phyloP scores from a whole-genome alignment of 2,113 vertebrate genomes.

The Octodon degus region DNA sequence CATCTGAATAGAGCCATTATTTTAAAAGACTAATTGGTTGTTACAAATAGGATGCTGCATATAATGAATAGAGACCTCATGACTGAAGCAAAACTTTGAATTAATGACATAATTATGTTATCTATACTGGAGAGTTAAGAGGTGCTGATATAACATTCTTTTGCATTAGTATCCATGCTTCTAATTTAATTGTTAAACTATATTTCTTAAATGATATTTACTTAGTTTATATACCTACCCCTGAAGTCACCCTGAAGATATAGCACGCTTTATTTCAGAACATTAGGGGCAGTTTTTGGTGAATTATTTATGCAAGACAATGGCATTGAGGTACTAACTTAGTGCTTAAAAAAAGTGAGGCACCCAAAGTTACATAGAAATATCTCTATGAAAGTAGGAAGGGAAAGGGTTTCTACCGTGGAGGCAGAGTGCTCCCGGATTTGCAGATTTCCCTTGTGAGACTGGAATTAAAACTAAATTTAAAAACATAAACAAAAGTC shows the following conservation, averaged over 20 bases:
- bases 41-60: not conserved
- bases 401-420: not conserved
- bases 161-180: not conserved
- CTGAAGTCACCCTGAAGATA: not conserved
- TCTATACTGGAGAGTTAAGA: not conserved
- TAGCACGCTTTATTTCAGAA: not conserved
- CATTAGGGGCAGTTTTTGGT: not conserved
- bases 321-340: not conserved
- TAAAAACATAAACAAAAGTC: not conserved
- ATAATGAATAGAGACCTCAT: not conserved
- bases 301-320: not conserved
- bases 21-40: not conserved
- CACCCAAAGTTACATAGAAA: not conserved
- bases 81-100: not conserved
- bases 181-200: conserved; percentile 25
- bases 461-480: not conserved
- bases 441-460: not conserved
- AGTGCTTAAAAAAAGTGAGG: not conserved
- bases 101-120: not conserved
- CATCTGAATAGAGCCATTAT: not conserved
- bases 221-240: not conserved
- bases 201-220: not conserved
- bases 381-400: not conserved
- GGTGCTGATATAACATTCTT: not conserved
- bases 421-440: not conserved